Evolutionary conservation across 2,113 vertebrate species (phyloP).

Genomic region (Macaca fascicularis): T2T-MFA8v1.1 NC_088381.1:141586501-141587000

Average conservation of each 20-base stretch:
- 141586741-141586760: constrained; percentile 38
- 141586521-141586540: constrained; percentile 20
- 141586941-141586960: no score
- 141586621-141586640: background rate
- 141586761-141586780: background rate
- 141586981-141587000: no score
- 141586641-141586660: constrained; percentile 40
- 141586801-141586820: no score
- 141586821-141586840: no score
- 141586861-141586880: no score
- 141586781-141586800: no score
- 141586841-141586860: no score
- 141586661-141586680: background rate
- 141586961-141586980: no score
- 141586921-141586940: no score
- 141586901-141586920: no score
- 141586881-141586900: no score
- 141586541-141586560: constrained; percentile 43
- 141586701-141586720: constrained; percentile 28
- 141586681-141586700: background rate
- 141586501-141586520: background rate
- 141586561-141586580: background rate
- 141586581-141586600: constrained; percentile 12
- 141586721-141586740: constrained; percentile 8
- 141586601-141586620: background rate